These are phyloP conservation scores for Bradypodion ventrale DNA, from an alignment of 2,797 vertebrate genomes.

Conservation along the genomic window DNA sequence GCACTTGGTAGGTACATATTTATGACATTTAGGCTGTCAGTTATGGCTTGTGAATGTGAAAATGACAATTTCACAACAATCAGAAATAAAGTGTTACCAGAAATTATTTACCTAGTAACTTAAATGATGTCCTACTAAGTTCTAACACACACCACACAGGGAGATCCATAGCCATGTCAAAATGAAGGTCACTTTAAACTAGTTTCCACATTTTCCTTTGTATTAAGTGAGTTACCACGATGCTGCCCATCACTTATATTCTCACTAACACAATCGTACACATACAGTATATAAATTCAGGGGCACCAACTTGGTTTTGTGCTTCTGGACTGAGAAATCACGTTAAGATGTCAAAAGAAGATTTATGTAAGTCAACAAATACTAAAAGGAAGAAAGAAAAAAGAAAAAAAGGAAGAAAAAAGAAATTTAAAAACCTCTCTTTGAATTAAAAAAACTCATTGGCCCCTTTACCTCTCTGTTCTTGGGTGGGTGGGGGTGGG, in stretches of 20 bases:
- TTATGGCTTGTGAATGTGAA: background rate
- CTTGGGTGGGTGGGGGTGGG: no score
- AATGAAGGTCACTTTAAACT: background rate
- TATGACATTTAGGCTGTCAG: background rate
- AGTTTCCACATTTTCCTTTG: background rate
- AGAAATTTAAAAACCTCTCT: background rate
- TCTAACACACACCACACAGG: background rate
- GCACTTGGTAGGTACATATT: background rate
- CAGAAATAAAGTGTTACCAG: background rate
- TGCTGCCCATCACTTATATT: slow-evolving; percentile 30
- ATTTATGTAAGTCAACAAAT: slow-evolving; percentile 13
- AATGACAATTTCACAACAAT: background rate
- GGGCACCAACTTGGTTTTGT: slow-evolving; percentile 39
- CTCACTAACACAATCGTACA: slow-evolving; percentile 47
- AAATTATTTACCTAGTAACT: background rate
- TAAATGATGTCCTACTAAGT: background rate
- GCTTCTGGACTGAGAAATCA: slow-evolving; percentile 30
- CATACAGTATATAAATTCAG: slow-evolving; percentile 47
- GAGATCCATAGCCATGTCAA: background rate
- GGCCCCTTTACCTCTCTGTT: accelerated
- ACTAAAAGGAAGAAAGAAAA: background rate
- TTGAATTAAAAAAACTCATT: background rate
- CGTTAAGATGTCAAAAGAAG: slow-evolving; percentile 24
- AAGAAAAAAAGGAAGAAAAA: background rate
- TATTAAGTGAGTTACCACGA: background rate